Evolutionary conservation across 2,797 vertebrate species (phyloP).

Genomic region (Pogonophryne albipinna): DNA sequence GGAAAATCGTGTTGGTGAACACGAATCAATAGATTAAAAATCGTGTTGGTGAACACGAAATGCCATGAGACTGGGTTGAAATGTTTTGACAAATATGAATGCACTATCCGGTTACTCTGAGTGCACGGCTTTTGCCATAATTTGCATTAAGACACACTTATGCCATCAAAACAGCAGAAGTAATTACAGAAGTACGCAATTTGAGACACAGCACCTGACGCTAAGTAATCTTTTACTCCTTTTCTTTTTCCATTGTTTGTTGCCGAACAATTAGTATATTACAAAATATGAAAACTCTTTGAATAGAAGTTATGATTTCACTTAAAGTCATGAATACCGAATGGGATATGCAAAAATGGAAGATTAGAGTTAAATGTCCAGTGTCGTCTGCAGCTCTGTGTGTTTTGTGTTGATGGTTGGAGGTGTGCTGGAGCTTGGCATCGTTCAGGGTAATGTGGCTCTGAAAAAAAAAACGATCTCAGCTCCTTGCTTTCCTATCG

Average conservation of each 20-base stretch:
- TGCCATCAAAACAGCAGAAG: too few relatives aligned
- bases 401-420: constrained; percentile 47
- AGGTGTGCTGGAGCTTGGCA: constrained; percentile 51
- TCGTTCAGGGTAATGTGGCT: constrained; percentile 61
- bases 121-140: too few relatives aligned
- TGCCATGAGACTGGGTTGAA: too few relatives aligned
- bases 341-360: constrained; percentile 29
- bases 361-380: constrained; percentile 55
- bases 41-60: too few relatives aligned
- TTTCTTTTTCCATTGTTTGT: constrained; percentile 9
- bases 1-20: too few relatives aligned
- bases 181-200: too few relatives aligned
- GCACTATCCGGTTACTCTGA: too few relatives aligned
- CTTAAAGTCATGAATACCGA: constrained; percentile 35
- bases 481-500: constrained; percentile 66
- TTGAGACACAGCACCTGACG: too few relatives aligned
- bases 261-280: constrained; percentile 19
- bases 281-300: constrained; percentile 30
- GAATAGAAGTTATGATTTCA: constrained; percentile 30
- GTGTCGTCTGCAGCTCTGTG: constrained; percentile 32
- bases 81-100: too few relatives aligned
- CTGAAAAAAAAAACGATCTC: constrained; percentile 43
- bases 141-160: too few relatives aligned
- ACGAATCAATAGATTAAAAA: too few relatives aligned
- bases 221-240: constrained; percentile 23